Base-by-base conservation (phyloP, 2,797 vertebrate genomes). In the Gastrophryne carolinensis region DNA sequence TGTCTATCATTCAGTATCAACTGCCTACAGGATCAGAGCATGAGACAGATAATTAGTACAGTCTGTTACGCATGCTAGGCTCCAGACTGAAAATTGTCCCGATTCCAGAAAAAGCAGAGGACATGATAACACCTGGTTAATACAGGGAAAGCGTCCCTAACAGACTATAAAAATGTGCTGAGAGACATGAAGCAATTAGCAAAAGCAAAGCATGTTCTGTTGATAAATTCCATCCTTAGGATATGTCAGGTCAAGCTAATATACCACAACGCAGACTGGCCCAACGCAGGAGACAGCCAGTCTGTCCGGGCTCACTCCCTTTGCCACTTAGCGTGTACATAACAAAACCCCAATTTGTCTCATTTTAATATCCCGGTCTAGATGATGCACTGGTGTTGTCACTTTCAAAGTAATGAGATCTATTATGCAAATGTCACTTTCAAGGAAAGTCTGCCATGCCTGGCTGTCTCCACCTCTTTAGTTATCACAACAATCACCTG, bases 221-320 rank as follows among this genome's bases (percentile, higher is more conserved):
- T 83, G 85, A 83, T 84, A 85, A 87, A 81, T 84, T 80, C 81
- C 30, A 80, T 66, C 80, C 67, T 63, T 58, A 73, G 83, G 83
- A n/a, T n/a, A n/a, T n/a, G n/a, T n/a, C 0, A 73, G 79, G 80
- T 72, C 65, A 69, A n/a, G 61, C 72, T 70, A 78, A 79, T 81
- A 85, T 19, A 74, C 27, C 23, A 85, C 82, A 83, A 82, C 79
- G 62, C 80, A 83, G 81, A 79, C 82, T 78, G 52, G 67, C 70
- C 73, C 82, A 49, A 44, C 60, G 54, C 68, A 82, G 85, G 85
- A 88, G 86, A 85, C 88, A 84, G 86, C 60, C 74, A 84, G 88
- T 88, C 86, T 87, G 82, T 72, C 73, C 72, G 58, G 4, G 34
- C 17, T 17, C 60, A 73, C 21, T 58, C 75, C 76, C 79, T 72